Percentiles rank a stretch among this genome's conserved stretches.
Evolutionary conservation across 2,797 vertebrate species (phyloP).

Genomic region (Cottoperca gobio): DNA sequence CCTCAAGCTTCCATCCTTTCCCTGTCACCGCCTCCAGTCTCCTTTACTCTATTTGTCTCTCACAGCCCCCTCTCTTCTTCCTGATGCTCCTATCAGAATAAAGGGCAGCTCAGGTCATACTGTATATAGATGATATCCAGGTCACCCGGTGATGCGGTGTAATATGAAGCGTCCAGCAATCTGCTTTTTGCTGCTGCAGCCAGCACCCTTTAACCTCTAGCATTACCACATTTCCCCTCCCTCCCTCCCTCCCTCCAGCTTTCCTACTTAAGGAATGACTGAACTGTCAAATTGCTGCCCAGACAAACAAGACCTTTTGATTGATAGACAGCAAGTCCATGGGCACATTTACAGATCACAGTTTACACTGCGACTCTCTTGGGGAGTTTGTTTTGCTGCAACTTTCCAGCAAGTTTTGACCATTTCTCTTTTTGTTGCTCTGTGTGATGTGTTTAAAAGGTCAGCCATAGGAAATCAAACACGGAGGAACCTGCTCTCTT

Average conservation of each 20-base stretch:
- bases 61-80: neutral
- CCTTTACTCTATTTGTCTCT: constrained; percentile 35
- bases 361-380: constrained; percentile 29
- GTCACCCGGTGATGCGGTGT: constrained; percentile 74
- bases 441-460: constrained; percentile 57
- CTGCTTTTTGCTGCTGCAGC: constrained; percentile 76
- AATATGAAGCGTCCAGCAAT: constrained; percentile 75
- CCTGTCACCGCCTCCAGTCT: constrained; percentile 50
- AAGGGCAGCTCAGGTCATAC: constrained; percentile 66
- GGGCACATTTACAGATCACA: constrained; percentile 24
- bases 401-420: constrained; percentile 27
- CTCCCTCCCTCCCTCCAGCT: constrained; percentile 14
- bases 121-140: constrained; percentile 72
- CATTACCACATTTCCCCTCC: constrained; percentile 55
- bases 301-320: constrained; percentile 57
- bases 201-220: constrained; percentile 71
- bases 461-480: constrained; percentile 52
- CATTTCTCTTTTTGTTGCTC: constrained; percentile 23
- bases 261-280: constrained; percentile 52
- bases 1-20: constrained; percentile 30
- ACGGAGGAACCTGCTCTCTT: constrained; percentile 30
- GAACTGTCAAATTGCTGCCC: constrained; percentile 21
- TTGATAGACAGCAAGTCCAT: constrained; percentile 17
- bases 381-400: constrained; percentile 42
- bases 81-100: constrained; percentile 45